These are phyloP conservation scores for Thelaira solivaga DNA, from an alignment of 2,888 invertebrate species.

Conservation along the genomic window DNA sequence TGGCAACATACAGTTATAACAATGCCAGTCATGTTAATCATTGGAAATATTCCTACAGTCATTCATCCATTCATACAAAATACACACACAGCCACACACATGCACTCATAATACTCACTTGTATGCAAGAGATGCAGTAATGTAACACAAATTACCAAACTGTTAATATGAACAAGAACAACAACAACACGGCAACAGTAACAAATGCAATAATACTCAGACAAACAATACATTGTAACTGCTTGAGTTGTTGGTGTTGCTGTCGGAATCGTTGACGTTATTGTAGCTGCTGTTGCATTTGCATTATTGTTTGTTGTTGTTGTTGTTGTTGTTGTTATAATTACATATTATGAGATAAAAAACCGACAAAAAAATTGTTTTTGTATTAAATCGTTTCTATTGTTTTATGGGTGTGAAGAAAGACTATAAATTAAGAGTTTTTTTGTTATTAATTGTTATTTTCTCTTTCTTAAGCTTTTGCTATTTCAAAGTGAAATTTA, in stretches of 20 bases:
- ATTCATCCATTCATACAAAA: background rate
- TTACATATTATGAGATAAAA: constrained; percentile 34
- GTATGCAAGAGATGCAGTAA: constrained; percentile 13
- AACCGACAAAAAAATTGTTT: constrained; percentile 25
- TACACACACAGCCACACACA: background rate
- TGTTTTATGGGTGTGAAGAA: constrained; percentile 57
- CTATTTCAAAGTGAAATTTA: background rate
- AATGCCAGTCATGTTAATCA: constrained; percentile 58
- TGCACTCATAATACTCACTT: background rate
- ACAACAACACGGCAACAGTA: too few relatives aligned
- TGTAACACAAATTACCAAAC: constrained; percentile 62
- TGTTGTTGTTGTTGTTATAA: constrained; percentile 30
- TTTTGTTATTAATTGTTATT: constrained; percentile 31
- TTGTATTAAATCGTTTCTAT: constrained; percentile 58
- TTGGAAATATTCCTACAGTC: constrained; percentile 43
- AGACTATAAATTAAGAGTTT: constrained; percentile 59
- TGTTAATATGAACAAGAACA: constrained; percentile 50
- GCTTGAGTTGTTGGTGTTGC: background rate
- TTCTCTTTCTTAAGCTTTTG: constrained; percentile 8
- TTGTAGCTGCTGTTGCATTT: too few relatives aligned
- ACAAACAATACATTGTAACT: background rate
- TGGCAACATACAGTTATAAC: constrained; percentile 48
- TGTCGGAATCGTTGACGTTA: background rate
- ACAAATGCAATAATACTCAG: too few relatives aligned
- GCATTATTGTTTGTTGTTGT: too few relatives aligned